phyloP scores from a whole-genome alignment of 2,797 vertebrate species.

The Limnodromus scolopaceus region DNA sequence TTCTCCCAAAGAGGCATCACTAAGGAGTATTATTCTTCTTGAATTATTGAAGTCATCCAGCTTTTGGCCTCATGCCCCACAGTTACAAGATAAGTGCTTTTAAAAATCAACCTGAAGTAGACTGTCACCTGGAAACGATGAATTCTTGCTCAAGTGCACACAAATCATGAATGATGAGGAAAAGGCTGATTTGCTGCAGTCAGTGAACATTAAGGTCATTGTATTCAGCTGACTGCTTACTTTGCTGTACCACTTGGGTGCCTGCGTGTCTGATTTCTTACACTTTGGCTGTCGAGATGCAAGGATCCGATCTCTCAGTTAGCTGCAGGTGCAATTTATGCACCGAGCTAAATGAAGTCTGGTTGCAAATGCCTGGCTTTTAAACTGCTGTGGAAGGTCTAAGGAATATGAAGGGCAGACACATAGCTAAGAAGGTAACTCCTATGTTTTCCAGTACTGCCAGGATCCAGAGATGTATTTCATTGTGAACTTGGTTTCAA shows the following conservation, averaged over 20 bases:
- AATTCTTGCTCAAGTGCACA: constrained; percentile 34
- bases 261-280: background rate
- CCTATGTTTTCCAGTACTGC: background rate
- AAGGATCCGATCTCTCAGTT: background rate
- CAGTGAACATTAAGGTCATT: constrained; percentile 19
- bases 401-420: background rate
- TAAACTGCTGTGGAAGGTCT: background rate
- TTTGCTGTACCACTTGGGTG: background rate
- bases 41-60: constrained; percentile 31
- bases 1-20: constrained; percentile 13
- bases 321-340: background rate
- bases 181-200: constrained; percentile 27
- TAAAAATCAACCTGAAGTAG: constrained; percentile 36
- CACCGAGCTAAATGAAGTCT: background rate
- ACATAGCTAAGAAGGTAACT: background rate
- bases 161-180: background rate
- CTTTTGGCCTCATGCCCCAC: constrained; percentile 1
- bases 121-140: constrained; percentile 20
- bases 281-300: background rate
- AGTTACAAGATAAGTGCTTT: constrained; percentile 2
- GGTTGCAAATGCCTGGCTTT: background rate
- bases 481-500: background rate
- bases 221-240: constrained; percentile 36
- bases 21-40: constrained; percentile 14
- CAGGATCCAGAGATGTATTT: background rate